phyloP scores from a whole-genome alignment of 1,140 invertebrate genomes.

The Philotrypesis tridentata region DNA sequence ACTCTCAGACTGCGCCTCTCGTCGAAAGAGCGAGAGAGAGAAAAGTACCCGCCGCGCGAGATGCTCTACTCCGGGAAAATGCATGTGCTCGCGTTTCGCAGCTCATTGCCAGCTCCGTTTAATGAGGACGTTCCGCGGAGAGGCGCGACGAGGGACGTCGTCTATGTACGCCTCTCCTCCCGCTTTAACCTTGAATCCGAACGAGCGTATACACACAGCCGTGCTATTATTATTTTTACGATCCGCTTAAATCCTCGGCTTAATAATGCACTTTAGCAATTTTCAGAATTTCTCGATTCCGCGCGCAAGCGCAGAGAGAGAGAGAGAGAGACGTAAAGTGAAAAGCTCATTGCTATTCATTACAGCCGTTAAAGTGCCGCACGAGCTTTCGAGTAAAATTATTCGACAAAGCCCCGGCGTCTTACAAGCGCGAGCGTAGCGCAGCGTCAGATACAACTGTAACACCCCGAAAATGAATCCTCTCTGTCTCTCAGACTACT shows the following conservation, averaged over 20 bases:
- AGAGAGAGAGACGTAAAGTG: background rate
- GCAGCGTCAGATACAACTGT: background rate
- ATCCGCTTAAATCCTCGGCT: background rate
- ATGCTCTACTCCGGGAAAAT: background rate
- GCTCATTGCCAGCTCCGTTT: constrained; percentile 30
- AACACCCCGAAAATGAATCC: background rate
- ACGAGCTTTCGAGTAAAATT: background rate
- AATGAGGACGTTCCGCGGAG: constrained; percentile 50
- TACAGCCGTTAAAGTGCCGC: constrained; percentile 15
- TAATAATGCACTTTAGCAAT: background rate
- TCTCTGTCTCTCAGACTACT: background rate
- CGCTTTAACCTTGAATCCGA: background rate
- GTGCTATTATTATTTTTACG: background rate
- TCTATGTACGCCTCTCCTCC: too few relatives aligned
- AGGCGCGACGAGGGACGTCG: too few relatives aligned
- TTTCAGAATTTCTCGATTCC: background rate
- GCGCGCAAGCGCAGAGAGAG: too few relatives aligned
- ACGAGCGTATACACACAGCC: background rate
- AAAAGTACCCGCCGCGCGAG: too few relatives aligned
- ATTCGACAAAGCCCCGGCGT: background rate
- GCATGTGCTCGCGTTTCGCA: background rate
- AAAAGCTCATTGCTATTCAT: background rate
- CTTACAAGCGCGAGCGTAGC: background rate
- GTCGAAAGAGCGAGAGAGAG: too few relatives aligned
- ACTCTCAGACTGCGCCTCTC: too few relatives aligned